Conservation (phyloP, 2,113 vertebrate genomes). For the Eonycteris spelaea region DNA sequence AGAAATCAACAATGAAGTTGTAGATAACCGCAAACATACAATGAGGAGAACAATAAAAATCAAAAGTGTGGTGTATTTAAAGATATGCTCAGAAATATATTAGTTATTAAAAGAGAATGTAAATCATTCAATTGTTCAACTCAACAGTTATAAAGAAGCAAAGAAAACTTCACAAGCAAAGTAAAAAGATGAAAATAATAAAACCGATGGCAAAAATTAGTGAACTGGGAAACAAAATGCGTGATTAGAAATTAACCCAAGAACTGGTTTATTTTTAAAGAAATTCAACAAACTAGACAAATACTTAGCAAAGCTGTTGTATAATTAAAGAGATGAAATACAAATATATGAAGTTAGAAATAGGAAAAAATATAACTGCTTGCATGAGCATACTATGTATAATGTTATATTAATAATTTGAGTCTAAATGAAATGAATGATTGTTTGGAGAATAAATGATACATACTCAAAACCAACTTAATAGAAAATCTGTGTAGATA, state of each 20-base stretch:
- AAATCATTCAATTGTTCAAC: neutral
- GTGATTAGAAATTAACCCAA: neutral
- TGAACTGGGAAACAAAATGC: conserved; percentile 1
- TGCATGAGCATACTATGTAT: neutral
- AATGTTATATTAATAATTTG: conserved; percentile 8
- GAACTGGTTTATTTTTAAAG: neutral
- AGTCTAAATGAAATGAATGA: neutral
- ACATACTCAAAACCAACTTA: neutral
- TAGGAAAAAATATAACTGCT: neutral
- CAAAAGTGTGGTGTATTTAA: neutral
- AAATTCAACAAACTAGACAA: neutral
- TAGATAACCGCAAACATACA: neutral
- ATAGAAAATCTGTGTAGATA: neutral
- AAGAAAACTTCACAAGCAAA: neutral
- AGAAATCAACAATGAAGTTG: neutral
- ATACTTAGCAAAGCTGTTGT: neutral
- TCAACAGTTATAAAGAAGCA: conserved; percentile 6
- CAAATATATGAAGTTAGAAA: neutral
- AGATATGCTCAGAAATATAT: neutral
- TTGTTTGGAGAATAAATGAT: neutral
- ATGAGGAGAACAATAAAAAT: neutral
- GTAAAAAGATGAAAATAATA: neutral
- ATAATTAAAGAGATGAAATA: conserved; percentile 16
- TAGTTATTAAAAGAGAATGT: neutral
- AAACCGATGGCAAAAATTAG: neutral